A percentile compares a stretch with the other conserved stretches of the same genome.
These are phyloP conservation scores for Trachelus iudaicus DNA, from an alignment of 2,888 invertebrate genomes.

Conservation along the genomic window DNA sequence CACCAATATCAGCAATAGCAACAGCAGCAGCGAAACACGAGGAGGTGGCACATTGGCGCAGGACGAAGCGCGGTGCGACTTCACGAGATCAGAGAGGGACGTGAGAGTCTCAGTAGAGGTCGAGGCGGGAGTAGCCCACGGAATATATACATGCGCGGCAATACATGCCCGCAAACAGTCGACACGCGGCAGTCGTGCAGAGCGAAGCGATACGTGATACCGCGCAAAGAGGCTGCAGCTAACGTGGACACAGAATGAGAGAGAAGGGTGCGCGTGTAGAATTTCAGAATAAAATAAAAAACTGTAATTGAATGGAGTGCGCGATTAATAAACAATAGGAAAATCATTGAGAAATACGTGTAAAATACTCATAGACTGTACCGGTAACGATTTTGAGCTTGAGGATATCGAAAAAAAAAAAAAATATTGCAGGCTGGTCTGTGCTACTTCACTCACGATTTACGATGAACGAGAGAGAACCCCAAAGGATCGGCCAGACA, in stretches of 20 bases:
- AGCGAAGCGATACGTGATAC: constrained; percentile 27
- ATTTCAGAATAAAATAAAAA: not conserved
- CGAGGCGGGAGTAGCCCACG: constrained; percentile 38
- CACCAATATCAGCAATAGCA: not conserved
- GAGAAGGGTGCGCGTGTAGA: not conserved
- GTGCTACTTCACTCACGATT: not conserved
- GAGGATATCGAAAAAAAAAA: not conserved
- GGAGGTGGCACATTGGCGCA: constrained; percentile 10
- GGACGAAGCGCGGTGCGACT: constrained; percentile 6
- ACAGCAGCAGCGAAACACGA: constrained; percentile 2
- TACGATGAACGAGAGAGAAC: not conserved
- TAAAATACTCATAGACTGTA: not conserved
- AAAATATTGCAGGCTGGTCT: not conserved
- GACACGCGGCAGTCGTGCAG: constrained; percentile 60
- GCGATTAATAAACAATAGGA: not conserved
- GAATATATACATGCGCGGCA: constrained; percentile 49
- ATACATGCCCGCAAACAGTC: constrained; percentile 59
- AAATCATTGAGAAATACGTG: not conserved
- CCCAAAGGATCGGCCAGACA: not conserved
- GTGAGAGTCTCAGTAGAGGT: constrained; percentile 7
- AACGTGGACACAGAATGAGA: not conserved
- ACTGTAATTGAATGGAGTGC: not conserved
- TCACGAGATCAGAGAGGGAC: not conserved
- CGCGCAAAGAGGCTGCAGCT: not conserved
- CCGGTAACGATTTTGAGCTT: not conserved